Percentiles rank a stretch among this genome's conserved stretches.
phyloP scores from a whole-genome alignment of 1,140 invertebrate species.

The Ceratosolen fusciceps region DNA sequence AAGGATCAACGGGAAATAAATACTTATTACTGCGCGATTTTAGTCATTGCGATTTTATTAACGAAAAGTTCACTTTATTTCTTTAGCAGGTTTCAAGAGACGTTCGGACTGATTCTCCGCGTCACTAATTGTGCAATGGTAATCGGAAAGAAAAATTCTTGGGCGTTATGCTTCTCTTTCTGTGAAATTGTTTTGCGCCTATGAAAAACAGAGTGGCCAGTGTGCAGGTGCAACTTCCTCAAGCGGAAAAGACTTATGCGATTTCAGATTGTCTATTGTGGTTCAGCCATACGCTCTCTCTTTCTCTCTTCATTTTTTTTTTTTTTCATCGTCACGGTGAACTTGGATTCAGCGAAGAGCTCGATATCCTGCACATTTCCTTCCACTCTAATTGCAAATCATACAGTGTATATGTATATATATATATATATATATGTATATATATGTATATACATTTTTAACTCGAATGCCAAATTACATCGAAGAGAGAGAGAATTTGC shows the following conservation, averaged over 20 bases:
- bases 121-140: not conserved
- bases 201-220: conserved; percentile 25
- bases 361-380: not conserved
- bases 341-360: not conserved
- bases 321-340: not conserved
- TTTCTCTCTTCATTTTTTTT: conserved; percentile 32
- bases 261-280: not conserved
- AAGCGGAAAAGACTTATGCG: conserved; percentile 16
- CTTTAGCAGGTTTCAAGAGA: no score
- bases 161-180: not conserved
- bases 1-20: no score
- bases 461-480: not conserved
- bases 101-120: not conserved
- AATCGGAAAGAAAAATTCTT: not conserved
- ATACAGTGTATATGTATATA: no score
- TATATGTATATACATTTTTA: no score
- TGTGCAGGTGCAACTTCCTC: not conserved
- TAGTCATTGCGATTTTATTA: not conserved
- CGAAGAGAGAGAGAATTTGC: not conserved
- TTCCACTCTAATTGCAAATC: not conserved
- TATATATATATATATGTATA: no score
- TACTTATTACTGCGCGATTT: no score
- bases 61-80: no score
- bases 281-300: conserved; percentile 8
- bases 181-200: not conserved